Evolutionary conservation across 1,140 invertebrate genomes (phyloP).

Genomic region (Potamilus streckersoni): DNA sequence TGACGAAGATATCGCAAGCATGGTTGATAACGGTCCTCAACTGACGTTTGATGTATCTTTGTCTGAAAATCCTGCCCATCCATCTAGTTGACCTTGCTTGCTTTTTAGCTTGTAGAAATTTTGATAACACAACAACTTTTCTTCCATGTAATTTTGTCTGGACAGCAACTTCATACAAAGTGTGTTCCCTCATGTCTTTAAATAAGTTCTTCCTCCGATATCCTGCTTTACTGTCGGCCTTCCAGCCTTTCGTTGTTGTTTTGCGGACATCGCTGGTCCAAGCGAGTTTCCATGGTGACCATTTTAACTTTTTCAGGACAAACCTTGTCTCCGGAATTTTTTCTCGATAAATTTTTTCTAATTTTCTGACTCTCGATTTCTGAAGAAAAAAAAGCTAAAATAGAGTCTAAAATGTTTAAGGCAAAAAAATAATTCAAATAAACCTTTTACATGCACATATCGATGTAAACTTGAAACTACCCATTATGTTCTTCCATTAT

Average conservation of each 20-base stretch:
- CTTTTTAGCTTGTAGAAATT: constrained; percentile 2
- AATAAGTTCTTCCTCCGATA: constrained; percentile 20
- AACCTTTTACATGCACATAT: neutral
- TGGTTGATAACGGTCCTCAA: neutral
- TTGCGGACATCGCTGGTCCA: constrained; percentile 5
- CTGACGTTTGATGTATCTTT: neutral
- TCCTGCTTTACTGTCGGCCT: constrained; percentile 21
- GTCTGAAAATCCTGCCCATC: constrained; percentile 1
- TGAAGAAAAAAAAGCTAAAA: constrained; percentile 3
- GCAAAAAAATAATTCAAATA: neutral
- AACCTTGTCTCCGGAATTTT: constrained; percentile 35
- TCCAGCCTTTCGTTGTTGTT: neutral
- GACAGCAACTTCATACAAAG: constrained; percentile 38
- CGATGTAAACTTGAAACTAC: neutral
- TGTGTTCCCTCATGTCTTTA: constrained; percentile 2
- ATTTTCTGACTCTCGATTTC: constrained; percentile 8
- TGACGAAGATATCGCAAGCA: too few relatives aligned
- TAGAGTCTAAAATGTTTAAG: neutral
- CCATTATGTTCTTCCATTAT: neutral
- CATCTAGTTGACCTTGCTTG: constrained; percentile 1
- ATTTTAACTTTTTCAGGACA: constrained; percentile 28
- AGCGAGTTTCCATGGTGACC: constrained; percentile 34
- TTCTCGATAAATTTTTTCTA: constrained; percentile 24
- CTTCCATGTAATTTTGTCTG: constrained; percentile 17
- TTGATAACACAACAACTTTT: constrained; percentile 28